Percentiles rank a stretch among this genome's conserved stretches.
These are phyloP conservation scores for Andrena trimmerana DNA, from an alignment of 2,888 invertebrate species.

Conservation along the genomic window DNA sequence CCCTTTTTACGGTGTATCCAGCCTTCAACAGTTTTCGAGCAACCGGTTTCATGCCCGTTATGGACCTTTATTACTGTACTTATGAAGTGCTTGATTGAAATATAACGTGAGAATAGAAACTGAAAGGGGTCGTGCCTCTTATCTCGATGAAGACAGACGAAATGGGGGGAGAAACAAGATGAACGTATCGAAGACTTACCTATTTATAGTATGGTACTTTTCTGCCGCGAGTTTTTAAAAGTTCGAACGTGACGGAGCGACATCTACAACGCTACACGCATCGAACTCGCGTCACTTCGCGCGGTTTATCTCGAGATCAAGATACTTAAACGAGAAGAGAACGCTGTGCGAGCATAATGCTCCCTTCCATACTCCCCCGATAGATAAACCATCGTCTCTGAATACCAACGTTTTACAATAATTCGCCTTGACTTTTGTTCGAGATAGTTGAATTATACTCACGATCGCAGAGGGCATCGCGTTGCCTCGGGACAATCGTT, in stretches of 20 bases:
- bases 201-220: no score
- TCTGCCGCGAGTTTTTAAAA: conserved; percentile 14
- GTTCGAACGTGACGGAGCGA: not conserved
- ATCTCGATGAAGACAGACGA: not conserved
- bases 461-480: conserved; percentile 30
- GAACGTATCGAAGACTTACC: no score
- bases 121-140: not conserved
- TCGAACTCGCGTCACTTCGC: conserved; percentile 21
- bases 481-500: conserved; percentile 48
- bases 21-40: conserved; percentile 27
- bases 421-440: conserved; percentile 65
- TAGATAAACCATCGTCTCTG: conserved; percentile 38
- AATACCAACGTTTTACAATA: conserved; percentile 54
- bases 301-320: conserved; percentile 50
- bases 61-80: conserved; percentile 34
- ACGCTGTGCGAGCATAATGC: conserved; percentile 30
- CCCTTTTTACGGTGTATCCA: conserved; percentile 5
- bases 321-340: conserved; percentile 29
- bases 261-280: conserved; percentile 19
- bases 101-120: not conserved
- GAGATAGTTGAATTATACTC: conserved; percentile 45
- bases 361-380: conserved; percentile 19
- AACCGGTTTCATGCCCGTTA: conserved; percentile 40
- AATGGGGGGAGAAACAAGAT: no score
- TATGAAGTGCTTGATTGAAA: conserved; percentile 10